phyloP scores from a whole-genome alignment of 92 coral and sea anemone genomes.

The Epizoanthus scotinus region DNA sequence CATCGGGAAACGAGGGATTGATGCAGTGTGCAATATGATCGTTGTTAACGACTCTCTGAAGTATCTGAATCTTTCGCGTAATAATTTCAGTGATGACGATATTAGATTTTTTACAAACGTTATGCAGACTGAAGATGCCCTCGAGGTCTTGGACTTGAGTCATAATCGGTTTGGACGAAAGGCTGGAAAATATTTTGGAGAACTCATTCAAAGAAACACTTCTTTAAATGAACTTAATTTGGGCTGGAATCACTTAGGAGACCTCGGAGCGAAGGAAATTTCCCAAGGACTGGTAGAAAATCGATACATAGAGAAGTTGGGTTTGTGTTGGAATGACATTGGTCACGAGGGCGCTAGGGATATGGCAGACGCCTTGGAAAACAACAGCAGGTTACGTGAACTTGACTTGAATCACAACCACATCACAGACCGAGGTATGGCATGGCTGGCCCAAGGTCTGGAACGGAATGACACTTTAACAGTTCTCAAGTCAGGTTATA shows the following conservation, averaged over 20 bases:
- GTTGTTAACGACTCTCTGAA: conserved; percentile 65
- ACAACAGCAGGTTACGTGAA: conserved; percentile 69
- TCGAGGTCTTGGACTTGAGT: conserved; percentile 65
- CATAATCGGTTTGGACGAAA: conserved; percentile 65
- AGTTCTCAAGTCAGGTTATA: conserved; percentile 65
- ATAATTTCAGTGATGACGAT: conserved; percentile 68
- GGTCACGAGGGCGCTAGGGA: conserved; percentile 65
- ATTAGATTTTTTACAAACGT: conserved; percentile 68
- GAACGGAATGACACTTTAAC: conserved; percentile 74
- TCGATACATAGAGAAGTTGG: conserved; percentile 62
- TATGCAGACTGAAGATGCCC: conserved; percentile 70
- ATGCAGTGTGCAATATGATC: conserved; percentile 73
- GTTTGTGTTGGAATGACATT: conserved; percentile 85
- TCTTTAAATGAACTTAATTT: conserved; percentile 64
- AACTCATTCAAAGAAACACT: conserved; percentile 57
- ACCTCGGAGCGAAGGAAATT: conserved; percentile 64
- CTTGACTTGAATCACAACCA: conserved; percentile 78
- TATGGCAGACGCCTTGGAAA: conserved; percentile 56
- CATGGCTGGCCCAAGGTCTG: conserved; percentile 67
- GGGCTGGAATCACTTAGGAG: conserved; percentile 87
- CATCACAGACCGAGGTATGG: conserved; percentile 78
- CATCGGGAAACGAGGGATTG: conserved; percentile 73
- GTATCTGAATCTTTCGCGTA: conserved; percentile 70
- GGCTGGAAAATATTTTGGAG: conserved; percentile 70
- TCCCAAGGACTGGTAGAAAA: conserved; percentile 59